These are phyloP conservation scores for Pyralis farinalis DNA, from an alignment of 2,888 invertebrate genomes.

Conservation along the genomic window DNA sequence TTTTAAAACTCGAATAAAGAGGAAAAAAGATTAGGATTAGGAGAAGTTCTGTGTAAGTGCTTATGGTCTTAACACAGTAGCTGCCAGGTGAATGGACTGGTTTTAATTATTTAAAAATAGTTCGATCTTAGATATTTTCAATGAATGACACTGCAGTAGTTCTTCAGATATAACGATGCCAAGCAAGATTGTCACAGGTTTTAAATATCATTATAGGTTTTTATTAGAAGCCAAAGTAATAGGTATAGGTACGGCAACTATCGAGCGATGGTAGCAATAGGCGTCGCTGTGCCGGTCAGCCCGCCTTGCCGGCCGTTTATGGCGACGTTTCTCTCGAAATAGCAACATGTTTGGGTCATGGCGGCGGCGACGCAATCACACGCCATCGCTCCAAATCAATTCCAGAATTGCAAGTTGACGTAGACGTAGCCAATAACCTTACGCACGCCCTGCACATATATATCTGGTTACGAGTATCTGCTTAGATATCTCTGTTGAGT, in stretches of 20 bases:
- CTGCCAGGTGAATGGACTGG: too few relatives aligned
- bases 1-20: too few relatives aligned
- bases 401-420: slow-evolving; percentile 41
- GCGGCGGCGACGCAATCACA: slow-evolving; percentile 59
- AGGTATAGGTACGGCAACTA: neutral
- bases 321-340: slow-evolving; percentile 76
- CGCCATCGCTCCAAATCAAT: slow-evolving; percentile 66
- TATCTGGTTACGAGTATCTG: slow-evolving; percentile 20
- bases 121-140: too few relatives aligned
- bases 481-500: slow-evolving; percentile 17
- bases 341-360: slow-evolving; percentile 75
- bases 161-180: too few relatives aligned
- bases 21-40: too few relatives aligned
- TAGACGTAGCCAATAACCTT: slow-evolving; percentile 20
- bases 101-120: too few relatives aligned
- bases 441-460: slow-evolving; percentile 17
- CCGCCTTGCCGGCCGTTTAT: slow-evolving; percentile 58
- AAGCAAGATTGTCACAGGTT: too few relatives aligned
- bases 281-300: slow-evolving; percentile 35
- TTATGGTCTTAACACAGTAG: too few relatives aligned
- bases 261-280: slow-evolving; percentile 29
- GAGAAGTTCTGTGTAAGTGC: too few relatives aligned
- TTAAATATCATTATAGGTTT: too few relatives aligned
- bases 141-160: too few relatives aligned
- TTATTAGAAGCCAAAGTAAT: slow-evolving; percentile 8